These are phyloP conservation scores for Myxocyprinus asiaticus DNA, from an alignment of 2,113 vertebrate genomes.

Conservation along the genomic window DNA sequence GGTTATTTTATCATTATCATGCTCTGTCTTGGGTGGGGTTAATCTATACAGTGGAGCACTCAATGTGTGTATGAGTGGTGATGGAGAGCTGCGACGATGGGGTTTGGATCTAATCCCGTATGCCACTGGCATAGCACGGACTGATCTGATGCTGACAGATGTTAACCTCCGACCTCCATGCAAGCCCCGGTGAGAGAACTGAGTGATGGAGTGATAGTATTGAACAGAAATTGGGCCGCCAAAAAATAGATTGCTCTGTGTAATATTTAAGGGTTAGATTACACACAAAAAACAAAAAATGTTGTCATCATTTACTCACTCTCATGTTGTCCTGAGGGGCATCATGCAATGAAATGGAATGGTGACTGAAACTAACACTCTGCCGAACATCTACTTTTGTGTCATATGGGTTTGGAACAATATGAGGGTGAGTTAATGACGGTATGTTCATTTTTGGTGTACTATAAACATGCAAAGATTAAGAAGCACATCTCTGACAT, in stretches of 20 bases:
- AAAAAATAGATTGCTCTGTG: too few relatives aligned
- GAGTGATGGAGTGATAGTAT: background rate
- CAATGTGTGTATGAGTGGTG: background rate
- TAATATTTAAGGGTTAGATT: too few relatives aligned
- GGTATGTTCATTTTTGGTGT: too few relatives aligned
- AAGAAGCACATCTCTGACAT: background rate
- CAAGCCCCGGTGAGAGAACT: background rate
- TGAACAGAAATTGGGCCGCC: background rate
- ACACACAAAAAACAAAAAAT: too few relatives aligned
- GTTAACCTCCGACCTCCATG: slow-evolving; percentile 35
- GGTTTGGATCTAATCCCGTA: slow-evolving; percentile 42
- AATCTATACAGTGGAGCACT: slow-evolving; percentile 26
- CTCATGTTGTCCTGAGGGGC: too few relatives aligned
- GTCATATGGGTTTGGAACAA: too few relatives aligned
- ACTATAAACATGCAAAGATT: background rate
- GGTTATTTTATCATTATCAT: background rate
- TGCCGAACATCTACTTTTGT: too few relatives aligned
- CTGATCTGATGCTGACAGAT: slow-evolving; percentile 23
- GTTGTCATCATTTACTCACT: too few relatives aligned
- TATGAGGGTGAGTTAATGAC: too few relatives aligned
- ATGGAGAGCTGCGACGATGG: slow-evolving; percentile 11
- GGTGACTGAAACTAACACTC: too few relatives aligned
- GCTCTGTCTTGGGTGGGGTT: slow-evolving; percentile 8
- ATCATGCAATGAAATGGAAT: too few relatives aligned
- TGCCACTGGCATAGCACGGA: background rate